Conservation (phyloP, 2,113 vertebrate species). For the Seriola dumerili region DNA sequence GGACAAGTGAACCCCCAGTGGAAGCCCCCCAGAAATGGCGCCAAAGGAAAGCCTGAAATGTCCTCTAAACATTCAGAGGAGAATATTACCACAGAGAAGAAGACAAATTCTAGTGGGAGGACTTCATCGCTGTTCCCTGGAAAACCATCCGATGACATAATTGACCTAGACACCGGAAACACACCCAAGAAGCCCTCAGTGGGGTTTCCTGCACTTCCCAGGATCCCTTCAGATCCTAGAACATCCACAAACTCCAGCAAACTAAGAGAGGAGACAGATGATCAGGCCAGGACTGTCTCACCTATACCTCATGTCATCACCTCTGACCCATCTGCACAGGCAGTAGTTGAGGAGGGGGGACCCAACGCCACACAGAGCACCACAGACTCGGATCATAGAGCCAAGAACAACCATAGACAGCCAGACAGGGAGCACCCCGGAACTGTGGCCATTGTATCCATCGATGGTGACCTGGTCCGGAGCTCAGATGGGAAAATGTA, state of each 20-base stretch:
- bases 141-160: constrained; percentile 77
- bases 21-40: constrained; percentile 59
- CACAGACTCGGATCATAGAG: not conserved
- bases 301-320: not conserved
- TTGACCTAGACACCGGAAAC: constrained; percentile 61
- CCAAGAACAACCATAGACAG: not conserved
- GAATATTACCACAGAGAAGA: constrained; percentile 87
- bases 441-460: constrained; percentile 44
- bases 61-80: constrained; percentile 78
- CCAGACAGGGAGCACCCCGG: constrained; percentile 28
- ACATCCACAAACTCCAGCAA: constrained; percentile 53
- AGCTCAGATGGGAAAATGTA: constrained; percentile 65
- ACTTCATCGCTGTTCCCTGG: constrained; percentile 29
- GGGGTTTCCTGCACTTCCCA: not conserved
- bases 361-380: constrained; percentile 14
- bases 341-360: not conserved
- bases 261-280: constrained; percentile 37
- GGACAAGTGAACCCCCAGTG: constrained; percentile 56
- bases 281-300: constrained; percentile 19
- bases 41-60: constrained; percentile 76
- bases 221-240: constrained; percentile 23
- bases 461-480: constrained; percentile 21
- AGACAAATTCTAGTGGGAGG: not conserved
- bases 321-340: constrained; percentile 8
- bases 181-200: constrained; percentile 62